A percentile compares a stretch with the other conserved stretches of the same genome.
phyloP scores from a whole-genome alignment of 2,113 vertebrate species.

The Danionella cerebrum region DNA sequence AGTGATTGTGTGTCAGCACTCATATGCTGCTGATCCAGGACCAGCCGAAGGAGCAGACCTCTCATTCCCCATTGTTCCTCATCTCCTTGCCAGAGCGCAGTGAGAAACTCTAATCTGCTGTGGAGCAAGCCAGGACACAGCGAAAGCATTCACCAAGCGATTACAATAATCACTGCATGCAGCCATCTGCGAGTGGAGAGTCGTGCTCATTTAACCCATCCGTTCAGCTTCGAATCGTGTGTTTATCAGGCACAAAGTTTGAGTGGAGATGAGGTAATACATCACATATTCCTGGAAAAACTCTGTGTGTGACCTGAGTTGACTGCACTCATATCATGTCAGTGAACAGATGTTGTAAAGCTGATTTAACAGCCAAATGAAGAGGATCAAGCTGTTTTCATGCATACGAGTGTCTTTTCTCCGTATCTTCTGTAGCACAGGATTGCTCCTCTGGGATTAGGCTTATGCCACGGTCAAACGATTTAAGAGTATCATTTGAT shows the following conservation, averaged over 20 bases:
- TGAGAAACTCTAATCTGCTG: conserved; percentile 27
- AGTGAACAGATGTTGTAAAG: conserved; percentile 58
- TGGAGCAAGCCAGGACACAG: conserved; percentile 31
- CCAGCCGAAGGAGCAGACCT: background rate
- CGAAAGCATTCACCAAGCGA: conserved; percentile 54
- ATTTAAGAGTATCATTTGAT: background rate
- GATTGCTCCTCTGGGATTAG: conserved; percentile 1
- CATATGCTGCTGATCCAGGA: conserved; percentile 37
- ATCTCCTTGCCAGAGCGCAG: conserved; percentile 21
- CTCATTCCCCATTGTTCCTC: conserved; percentile 24
- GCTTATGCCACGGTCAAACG: background rate
- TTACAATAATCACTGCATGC: conserved; percentile 53
- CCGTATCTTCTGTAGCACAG: conserved; percentile 15
- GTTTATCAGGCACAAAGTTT: background rate
- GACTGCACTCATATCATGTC: conserved; percentile 50
- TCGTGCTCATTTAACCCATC: conserved; percentile 33
- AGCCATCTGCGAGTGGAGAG: conserved; percentile 40
- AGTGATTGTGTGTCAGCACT: conserved; percentile 47
- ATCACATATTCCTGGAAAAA: background rate
- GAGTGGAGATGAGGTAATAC: background rate
- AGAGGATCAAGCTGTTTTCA: conserved; percentile 58
- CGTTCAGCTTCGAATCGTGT: conserved; percentile 38
- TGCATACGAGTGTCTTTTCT: conserved; percentile 25
- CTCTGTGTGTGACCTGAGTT: conserved; percentile 50
- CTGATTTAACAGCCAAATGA: conserved; percentile 34